Percentiles rank a stretch among this genome's conserved stretches.
Evolutionary conservation across 2,797 vertebrate genomes (phyloP).

Genomic region (Karalla daura): DNA sequence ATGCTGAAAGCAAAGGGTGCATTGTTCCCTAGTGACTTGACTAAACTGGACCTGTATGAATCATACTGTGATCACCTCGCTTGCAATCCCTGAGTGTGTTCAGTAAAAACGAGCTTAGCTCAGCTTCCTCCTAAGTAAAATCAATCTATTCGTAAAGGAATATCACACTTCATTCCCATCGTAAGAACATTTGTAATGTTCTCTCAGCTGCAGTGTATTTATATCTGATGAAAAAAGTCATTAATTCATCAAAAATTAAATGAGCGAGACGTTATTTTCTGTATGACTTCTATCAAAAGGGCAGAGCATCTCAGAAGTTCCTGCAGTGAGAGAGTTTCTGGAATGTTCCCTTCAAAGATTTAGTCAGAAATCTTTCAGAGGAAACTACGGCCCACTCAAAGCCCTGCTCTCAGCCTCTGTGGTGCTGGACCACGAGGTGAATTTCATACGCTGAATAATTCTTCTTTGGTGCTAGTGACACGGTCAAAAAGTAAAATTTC

Average conservation of each 20-base stretch:
- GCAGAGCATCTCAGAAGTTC: neutral
- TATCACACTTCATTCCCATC: too few relatives aligned
- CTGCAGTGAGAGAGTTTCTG: neutral
- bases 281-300: neutral
- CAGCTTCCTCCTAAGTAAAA: too few relatives aligned
- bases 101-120: too few relatives aligned
- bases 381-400: slow-evolving; percentile 1
- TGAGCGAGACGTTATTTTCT: neutral
- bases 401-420: neutral
- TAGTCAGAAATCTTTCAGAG: neutral
- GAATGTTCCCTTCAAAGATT: slow-evolving; percentile 4
- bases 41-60: too few relatives aligned
- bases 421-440: neutral
- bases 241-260: neutral
- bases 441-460: slow-evolving; percentile 1
- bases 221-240: neutral
- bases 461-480: neutral
- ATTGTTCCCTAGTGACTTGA: too few relatives aligned
- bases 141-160: too few relatives aligned
- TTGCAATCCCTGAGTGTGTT: too few relatives aligned
- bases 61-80: too few relatives aligned
- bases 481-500: neutral
- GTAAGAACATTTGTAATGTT: too few relatives aligned
- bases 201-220: neutral
- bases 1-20: too few relatives aligned